A percentile compares a stretch with the other conserved stretches of the same genome.
These are phyloP conservation scores for Menidia menidia DNA, from an alignment of 2,797 vertebrate genomes.

Conservation along the genomic window DNA sequence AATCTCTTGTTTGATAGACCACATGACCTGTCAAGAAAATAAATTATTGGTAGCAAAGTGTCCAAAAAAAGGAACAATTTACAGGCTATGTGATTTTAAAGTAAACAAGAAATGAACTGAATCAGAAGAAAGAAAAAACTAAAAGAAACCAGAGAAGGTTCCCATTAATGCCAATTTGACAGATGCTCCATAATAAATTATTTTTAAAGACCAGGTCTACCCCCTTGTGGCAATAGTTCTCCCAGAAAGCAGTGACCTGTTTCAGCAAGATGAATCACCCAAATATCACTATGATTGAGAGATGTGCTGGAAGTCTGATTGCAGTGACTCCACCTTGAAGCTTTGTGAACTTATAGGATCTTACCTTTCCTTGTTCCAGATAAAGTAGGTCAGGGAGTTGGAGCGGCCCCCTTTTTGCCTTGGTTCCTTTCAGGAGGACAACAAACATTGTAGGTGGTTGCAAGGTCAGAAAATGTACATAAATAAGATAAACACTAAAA, in stretches of 20 bases:
- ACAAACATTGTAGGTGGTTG: not conserved
- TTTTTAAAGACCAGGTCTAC: not conserved
- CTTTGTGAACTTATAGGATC: not conserved
- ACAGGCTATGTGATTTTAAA: not conserved
- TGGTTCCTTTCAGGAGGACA: not conserved
- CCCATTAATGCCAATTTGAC: not conserved
- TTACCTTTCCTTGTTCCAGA: not conserved
- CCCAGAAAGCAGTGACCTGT: not conserved
- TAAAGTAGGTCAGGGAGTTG: not conserved
- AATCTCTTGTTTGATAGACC: no score
- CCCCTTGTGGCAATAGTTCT: not conserved
- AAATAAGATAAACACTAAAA: not conserved
- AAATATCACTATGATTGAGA: not conserved
- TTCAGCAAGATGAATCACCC: not conserved
- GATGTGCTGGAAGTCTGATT: slow-evolving; percentile 1
- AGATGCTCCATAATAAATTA: not conserved
- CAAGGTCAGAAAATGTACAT: not conserved
- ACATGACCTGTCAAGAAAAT: not conserved
- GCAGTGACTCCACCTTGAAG: not conserved
- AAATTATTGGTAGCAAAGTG: no score
- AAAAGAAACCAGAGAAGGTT: not conserved
- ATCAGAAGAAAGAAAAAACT: not conserved
- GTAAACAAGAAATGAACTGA: not conserved
- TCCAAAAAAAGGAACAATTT: not conserved
- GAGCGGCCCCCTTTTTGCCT: not conserved